Percentiles rank a stretch among this genome's conserved stretches.
Conservation (phyloP, 2,888 invertebrate genomes). For the Molorchus minor region DNA sequence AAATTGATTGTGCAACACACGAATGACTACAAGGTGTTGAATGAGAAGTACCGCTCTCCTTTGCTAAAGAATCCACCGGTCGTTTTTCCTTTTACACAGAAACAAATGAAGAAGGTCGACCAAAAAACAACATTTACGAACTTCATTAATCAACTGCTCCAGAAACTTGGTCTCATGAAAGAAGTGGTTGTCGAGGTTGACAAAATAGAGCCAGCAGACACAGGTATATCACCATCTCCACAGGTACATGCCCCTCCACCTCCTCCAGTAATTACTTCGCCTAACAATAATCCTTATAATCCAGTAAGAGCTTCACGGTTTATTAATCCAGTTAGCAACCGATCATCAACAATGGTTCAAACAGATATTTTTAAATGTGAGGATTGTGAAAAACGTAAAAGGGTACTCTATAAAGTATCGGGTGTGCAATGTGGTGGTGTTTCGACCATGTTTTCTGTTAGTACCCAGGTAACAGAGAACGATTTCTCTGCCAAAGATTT, state of each 20-base stretch:
- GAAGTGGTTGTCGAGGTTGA: constrained; percentile 33
- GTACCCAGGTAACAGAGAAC: constrained; percentile 57
- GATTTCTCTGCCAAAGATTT: constrained; percentile 50
- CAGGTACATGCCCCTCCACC: constrained; percentile 25
- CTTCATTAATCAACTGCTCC: constrained; percentile 27
- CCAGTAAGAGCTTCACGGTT: not conserved
- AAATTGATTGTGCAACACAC: constrained; percentile 48
- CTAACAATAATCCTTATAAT: constrained; percentile 3
- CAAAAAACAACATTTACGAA: constrained; percentile 27
- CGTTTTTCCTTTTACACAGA: constrained; percentile 46
- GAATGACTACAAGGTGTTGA: constrained; percentile 30
- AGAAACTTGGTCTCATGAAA: constrained; percentile 29
- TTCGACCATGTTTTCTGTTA: constrained; percentile 47
- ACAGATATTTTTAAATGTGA: constrained; percentile 51
- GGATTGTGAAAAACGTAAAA: constrained; percentile 53
- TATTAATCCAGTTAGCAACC: constrained; percentile 16
- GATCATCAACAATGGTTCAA: constrained; percentile 47
- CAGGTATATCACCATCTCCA: not conserved
- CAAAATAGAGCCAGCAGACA: constrained; percentile 6
- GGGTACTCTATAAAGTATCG: constrained; percentile 40
- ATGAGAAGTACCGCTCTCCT: constrained; percentile 47
- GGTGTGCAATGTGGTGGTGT: constrained; percentile 49
- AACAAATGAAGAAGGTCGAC: constrained; percentile 23
- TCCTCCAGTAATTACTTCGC: constrained; percentile 32
- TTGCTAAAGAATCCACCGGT: constrained; percentile 34